Base-by-base conservation (phyloP, 1,140 invertebrate species). In the Drosophila leontia region DNA sequence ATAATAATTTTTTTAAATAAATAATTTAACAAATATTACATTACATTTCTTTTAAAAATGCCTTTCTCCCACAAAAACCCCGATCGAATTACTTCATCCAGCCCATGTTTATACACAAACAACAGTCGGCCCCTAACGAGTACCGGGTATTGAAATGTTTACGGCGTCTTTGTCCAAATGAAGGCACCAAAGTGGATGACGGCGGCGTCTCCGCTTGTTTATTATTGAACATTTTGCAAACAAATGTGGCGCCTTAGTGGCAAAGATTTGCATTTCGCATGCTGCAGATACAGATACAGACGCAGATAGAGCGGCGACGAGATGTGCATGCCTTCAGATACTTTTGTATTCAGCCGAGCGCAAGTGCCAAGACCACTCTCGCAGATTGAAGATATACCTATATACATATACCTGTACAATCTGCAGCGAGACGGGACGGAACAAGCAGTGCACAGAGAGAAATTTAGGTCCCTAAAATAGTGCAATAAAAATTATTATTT, bases 161-260 rank as follows among this genome's bases (percentile, higher is more conserved):
- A 71, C 23, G 35, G 26, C 44, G 37, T 71, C 81, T 77, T 74
- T 34, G 67, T 47, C 72, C 63, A 84, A 84, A 85, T 80, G 62
- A 85, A 84, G 77, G 77, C 79, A 78, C 59, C 71, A 82, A 82
- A 77, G 75, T 86, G 79, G 82, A 79, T 74, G 65, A 44, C 41
- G 69, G 60, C 50, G 70, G 39, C 68, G 60, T 64, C 70, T 82
- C 47, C 68, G 67, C 17, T 65, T 85, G 82, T 85, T 85, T 85
- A 77, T 78, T 85, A 86, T 85, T 86, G 64, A 84, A 85, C 60
- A 74, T 51, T 81, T 75, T 65, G 78, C 65, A 75, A 85, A 75
- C 72, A 84, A 85, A 69, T 45, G 59, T 60, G 83, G 76, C 80
- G 75, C 81, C 76, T 55, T 37, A 78, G 42, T 35, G 57, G 44